Base-by-base conservation (phyloP, 2,797 vertebrate genomes). In the Poeciliopsis presidionis region DNA sequence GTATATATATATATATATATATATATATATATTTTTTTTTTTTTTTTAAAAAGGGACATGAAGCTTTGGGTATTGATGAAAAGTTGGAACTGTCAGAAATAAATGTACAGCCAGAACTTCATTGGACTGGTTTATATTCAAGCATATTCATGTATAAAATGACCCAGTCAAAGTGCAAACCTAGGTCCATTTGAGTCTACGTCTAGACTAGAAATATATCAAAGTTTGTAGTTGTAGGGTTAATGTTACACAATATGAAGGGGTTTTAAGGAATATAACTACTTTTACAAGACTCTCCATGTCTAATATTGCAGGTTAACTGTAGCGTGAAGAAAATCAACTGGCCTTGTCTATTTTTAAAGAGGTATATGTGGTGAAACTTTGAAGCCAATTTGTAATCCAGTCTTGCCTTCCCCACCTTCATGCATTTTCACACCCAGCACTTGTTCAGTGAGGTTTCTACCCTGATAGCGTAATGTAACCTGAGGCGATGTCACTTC, bases 381-480 rank as follows among this genome's bases (percentile, higher is more conserved):
- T 72, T 59, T 46, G 46, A 46, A 55, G 28, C 76, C 33, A 53
- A n/a, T 41, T 59, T 67, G 43, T 30, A 61, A 59, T 71, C 25
- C 22, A 41, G 77, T 74, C 45, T 41, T 7, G 2, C 51, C n/a
- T 4, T 65, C n/a, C 51, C 78, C 9, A 55, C 65, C 73, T 53
- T 49, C 33, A 11, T 7, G 55, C 55, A 49, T 57, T 80, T 78
- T 78, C 67, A 76, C 51, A 51, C 51, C 73, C 55, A 36, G 28
- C 76, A 74, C 81, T 79, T 76, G 33, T 71, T 77, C 43, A 83
- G 71, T 80, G 43, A 76, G 69, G 33, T 74, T 75, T 83, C 74
- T 73, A n/a, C 46, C 46, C 53, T 79, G 76, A 82, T 70, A 41
- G 65, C 4, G 1, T 25, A 46, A 33, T 76, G 63, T 83, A 81